These are phyloP conservation scores for Pelochelys cantorii DNA, from an alignment of 2,797 vertebrate genomes.

Conservation along the genomic window DNA sequence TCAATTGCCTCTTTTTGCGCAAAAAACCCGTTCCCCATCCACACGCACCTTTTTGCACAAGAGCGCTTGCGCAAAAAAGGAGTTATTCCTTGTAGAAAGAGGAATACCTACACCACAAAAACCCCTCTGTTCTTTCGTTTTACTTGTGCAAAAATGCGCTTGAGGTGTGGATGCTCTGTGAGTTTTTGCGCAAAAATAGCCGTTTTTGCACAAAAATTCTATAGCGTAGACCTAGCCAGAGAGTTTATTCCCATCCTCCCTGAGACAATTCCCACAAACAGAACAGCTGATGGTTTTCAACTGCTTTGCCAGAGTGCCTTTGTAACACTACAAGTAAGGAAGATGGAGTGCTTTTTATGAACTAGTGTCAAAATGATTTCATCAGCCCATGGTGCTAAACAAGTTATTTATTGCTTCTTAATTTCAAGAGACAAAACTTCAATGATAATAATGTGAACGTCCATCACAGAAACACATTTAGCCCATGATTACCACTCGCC, in stretches of 20 bases:
- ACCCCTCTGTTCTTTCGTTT: too few relatives aligned
- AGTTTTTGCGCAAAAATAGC: too few relatives aligned
- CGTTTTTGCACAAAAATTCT: too few relatives aligned
- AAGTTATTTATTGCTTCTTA: slow-evolving; percentile 75
- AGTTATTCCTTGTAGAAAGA: too few relatives aligned
- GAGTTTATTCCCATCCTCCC: slow-evolving; percentile 21
- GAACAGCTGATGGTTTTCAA: slow-evolving; percentile 33
- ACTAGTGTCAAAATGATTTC: slow-evolving; percentile 73
- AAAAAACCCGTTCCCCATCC: too few relatives aligned
- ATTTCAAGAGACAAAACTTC: slow-evolving; percentile 79
- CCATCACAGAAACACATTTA: slow-evolving; percentile 56
- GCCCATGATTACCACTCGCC: slow-evolving; percentile 59
- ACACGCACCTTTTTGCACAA: too few relatives aligned
- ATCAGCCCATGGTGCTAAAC: slow-evolving; percentile 68
- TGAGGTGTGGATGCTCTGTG: too few relatives aligned
- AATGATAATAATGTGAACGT: slow-evolving; percentile 59
- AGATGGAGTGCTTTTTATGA: slow-evolving; percentile 47
- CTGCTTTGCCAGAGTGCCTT: slow-evolving; percentile 29
- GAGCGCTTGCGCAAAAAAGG: too few relatives aligned
- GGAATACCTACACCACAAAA: too few relatives aligned
- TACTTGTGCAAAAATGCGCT: too few relatives aligned
- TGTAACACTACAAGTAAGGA: neutral
- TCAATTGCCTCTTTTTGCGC: too few relatives aligned
- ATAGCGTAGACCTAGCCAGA: neutral
- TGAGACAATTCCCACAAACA: neutral